A percentile compares a stretch with the other conserved stretches of the same genome.
Evolutionary conservation across 2,113 vertebrate species (phyloP).

Genomic region (Hippocampus mohnikei): DNA sequence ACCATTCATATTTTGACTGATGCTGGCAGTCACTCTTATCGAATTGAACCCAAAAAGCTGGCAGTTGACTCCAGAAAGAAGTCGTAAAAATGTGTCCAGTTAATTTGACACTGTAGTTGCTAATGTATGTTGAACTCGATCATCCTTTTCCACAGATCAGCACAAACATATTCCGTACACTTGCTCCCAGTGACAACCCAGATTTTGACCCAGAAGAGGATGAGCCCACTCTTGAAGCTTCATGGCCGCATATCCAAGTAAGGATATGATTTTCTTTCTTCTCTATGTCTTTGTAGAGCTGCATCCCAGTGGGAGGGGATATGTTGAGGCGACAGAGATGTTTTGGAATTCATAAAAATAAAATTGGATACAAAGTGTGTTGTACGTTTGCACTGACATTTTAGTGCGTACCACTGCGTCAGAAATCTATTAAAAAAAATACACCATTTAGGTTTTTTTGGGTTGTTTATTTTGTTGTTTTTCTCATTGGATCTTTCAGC

Average conservation of each 20-base stretch:
- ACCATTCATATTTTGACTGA: neutral
- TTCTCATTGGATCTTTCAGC: conserved; percentile 65
- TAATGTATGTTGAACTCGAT: neutral
- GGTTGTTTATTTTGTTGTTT: conserved; percentile 1
- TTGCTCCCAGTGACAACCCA: conserved; percentile 96
- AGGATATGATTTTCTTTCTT: neutral
- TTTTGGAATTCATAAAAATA: neutral
- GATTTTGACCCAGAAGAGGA: conserved; percentile 99
- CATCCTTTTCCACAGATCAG: conserved; percentile 77
- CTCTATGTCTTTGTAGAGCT: neutral
- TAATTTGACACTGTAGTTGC: neutral
- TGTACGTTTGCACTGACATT: neutral
- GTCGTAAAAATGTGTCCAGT: neutral
- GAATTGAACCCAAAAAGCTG: neutral
- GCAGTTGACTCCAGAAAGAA: neutral
- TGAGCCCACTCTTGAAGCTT: conserved; percentile 93
- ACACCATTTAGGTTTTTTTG: neutral
- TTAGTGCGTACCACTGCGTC: neutral
- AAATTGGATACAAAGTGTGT: neutral
- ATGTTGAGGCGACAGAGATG: neutral
- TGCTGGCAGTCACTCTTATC: neutral
- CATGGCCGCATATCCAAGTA: conserved; percentile 98
- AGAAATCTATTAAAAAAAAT: neutral
- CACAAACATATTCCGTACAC: conserved; percentile 94
- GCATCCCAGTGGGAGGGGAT: neutral